Conservation (phyloP, 2,888 invertebrate species). For the Drosophila ezoana region DNA sequence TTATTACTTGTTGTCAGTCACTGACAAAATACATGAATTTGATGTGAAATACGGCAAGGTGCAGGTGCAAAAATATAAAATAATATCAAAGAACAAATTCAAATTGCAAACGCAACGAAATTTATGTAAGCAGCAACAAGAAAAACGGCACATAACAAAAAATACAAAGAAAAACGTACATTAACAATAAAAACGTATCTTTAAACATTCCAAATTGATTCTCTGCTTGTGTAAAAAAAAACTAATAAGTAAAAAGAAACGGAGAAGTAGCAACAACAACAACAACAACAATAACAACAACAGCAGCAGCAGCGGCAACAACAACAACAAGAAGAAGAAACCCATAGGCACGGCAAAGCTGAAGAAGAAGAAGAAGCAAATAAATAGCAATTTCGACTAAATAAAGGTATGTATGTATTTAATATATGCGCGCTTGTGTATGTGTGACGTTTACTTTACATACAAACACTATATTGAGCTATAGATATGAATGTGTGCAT, state of each 20-base stretch:
- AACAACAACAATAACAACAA: conserved; percentile 29
- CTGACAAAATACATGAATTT: conserved; percentile 21
- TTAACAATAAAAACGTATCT: conserved; percentile 46
- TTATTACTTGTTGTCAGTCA: conserved; percentile 20
- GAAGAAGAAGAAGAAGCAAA: conserved; percentile 72
- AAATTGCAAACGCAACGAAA: conserved; percentile 27
- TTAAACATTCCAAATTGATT: conserved; percentile 70
- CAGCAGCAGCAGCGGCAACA: conserved; percentile 13
- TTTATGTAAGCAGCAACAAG: conserved; percentile 54
- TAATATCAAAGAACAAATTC: conserved; percentile 19
- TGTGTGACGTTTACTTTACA: conserved; percentile 50
- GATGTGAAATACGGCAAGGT: conserved; percentile 28
- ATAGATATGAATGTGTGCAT: conserved; percentile 39
- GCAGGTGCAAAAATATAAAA: conserved; percentile 35
- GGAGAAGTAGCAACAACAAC: conserved; percentile 45
- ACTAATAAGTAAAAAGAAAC: conserved; percentile 56
- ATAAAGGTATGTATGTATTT: conserved; percentile 65
- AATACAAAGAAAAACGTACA: conserved; percentile 22
- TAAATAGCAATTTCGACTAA: conserved; percentile 77
- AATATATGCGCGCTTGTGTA: conserved; percentile 16
- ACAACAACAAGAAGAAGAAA: conserved; percentile 27
- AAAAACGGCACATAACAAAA: conserved; percentile 33
- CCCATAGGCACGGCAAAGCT: conserved; percentile 54
- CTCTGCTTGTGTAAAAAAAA: conserved; percentile 68
- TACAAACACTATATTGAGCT: conserved; percentile 46